These are phyloP conservation scores for Achlya flavicornis DNA, from an alignment of 2,888 invertebrate genomes.

Conservation along the genomic window DNA sequence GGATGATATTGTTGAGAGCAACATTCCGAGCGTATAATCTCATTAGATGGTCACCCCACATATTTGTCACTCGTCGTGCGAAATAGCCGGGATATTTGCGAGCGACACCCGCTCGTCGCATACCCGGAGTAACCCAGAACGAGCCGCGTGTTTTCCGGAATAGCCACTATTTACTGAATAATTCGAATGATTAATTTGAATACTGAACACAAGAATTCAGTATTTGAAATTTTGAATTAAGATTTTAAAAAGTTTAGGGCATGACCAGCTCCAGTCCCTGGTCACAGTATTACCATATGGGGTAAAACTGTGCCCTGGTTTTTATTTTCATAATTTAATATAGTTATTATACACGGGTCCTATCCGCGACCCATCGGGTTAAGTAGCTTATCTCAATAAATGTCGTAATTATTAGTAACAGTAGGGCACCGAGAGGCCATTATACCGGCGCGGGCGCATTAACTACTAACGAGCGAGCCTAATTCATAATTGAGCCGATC, in stretches of 20 bases:
- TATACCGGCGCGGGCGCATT: not conserved
- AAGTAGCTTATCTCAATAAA: not conserved
- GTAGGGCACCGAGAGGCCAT: not conserved
- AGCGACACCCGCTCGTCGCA: not conserved
- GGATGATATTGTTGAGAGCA: not conserved
- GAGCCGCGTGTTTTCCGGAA: not conserved
- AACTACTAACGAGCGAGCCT: slow-evolving; percentile 3
- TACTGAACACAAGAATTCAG: not conserved
- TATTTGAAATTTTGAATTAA: too few relatives aligned
- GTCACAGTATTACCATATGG: too few relatives aligned
- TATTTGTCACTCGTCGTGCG: slow-evolving; percentile 10
- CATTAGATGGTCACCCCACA: slow-evolving; percentile 15
- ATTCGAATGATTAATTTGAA: not conserved
- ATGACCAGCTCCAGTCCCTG: too few relatives aligned
- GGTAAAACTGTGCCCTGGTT: too few relatives aligned
- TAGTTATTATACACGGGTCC: too few relatives aligned
- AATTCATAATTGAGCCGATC: slow-evolving; percentile 14
- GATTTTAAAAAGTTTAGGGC: too few relatives aligned
- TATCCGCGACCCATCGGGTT: too few relatives aligned
- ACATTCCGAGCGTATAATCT: not conserved
- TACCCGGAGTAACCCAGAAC: not conserved
- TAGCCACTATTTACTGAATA: not conserved
- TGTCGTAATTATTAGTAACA: not conserved
- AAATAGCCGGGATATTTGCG: not conserved
- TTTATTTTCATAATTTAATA: too few relatives aligned